These are phyloP conservation scores for Drosophila diplacantha DNA, from an alignment of 2,888 invertebrate genomes.

Conservation along the genomic window DNA sequence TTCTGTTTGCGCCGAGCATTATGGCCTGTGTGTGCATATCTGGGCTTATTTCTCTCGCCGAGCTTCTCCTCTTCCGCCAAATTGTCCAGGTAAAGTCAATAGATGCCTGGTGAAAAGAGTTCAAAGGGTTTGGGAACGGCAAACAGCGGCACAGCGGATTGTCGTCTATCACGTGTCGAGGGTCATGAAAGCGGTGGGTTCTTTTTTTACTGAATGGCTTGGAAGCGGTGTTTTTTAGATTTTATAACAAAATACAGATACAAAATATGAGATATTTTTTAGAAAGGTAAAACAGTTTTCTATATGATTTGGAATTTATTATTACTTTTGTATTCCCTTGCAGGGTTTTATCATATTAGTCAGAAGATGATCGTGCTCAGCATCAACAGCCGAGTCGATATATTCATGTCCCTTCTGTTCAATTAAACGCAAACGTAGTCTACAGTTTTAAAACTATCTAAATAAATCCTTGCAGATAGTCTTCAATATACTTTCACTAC, in stretches of 20 bases:
- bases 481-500: too few species aligned
- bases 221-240: background rate
- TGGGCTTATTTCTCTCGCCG: conserved; percentile 37
- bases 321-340: too few species aligned
- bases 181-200: background rate
- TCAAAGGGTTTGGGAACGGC: conserved; percentile 16
- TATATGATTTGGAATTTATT: background rate
- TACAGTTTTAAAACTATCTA: too few species aligned
- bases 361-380: too few species aligned
- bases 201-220: background rate
- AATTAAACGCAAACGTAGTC: too few species aligned
- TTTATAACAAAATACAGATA: background rate
- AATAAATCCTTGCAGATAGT: too few species aligned
- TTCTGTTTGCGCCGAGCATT: conserved; percentile 44
- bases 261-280: background rate
- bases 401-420: too few species aligned
- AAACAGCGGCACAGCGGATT: conserved; percentile 10
- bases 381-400: too few species aligned
- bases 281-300: background rate
- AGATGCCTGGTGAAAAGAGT: conserved; percentile 30
- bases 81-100: conserved; percentile 40
- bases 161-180: conserved; percentile 17
- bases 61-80: conserved; percentile 21
- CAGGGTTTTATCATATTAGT: too few species aligned
- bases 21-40: conserved; percentile 35